Base-by-base conservation (phyloP, 2,888 invertebrate species). In the Drosophila melanosoma region DNA sequence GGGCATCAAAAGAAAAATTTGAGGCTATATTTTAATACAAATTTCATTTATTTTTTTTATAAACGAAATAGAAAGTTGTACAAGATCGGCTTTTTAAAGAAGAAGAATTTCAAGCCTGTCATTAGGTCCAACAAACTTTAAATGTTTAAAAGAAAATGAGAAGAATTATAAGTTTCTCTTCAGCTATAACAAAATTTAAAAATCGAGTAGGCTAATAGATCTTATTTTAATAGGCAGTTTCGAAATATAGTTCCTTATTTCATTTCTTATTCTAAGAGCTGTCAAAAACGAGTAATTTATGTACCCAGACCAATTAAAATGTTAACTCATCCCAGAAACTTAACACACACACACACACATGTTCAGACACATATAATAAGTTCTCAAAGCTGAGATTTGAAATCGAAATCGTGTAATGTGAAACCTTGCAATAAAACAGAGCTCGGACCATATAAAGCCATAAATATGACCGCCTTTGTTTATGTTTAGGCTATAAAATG, bases 351-450 rank as follows among this genome's bases (percentile, higher is more conserved):
- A 35, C 33, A 52, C 20, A 38, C 33, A 48, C 26, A 32, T 49
- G 56, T n/a, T 35, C 38, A 33, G 11, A 40, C 38, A 29, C 12
- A 52, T 29, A 45, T 60, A 40, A 33, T 54, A 63, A 63, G 53
- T 49, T 63, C 51, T 54, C 36, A n/a, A 69, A 76, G 53, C 26
- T 48, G 51, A 65, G 33, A 69, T 60, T 60, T 65, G 33, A 64
- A 65, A 67, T 59, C 48, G 52, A 82, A 83, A 77, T 87, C 73
- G 69, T 80, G 87, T 76, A 89, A 83, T 69, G 62, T 61, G 82
- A 87, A 58, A 65, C 72, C 62, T 42, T 53, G 63, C 63, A 53
- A 40, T 66, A 70, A 61, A 76, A 66, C 59, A 52, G 61, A 38
- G 56, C 56, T 56, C 38, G n/a, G 0, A 51, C 36, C 79, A 66